Evolutionary conservation across 2,113 vertebrate species (phyloP).

Genomic region (Pholis gunnellus): DNA sequence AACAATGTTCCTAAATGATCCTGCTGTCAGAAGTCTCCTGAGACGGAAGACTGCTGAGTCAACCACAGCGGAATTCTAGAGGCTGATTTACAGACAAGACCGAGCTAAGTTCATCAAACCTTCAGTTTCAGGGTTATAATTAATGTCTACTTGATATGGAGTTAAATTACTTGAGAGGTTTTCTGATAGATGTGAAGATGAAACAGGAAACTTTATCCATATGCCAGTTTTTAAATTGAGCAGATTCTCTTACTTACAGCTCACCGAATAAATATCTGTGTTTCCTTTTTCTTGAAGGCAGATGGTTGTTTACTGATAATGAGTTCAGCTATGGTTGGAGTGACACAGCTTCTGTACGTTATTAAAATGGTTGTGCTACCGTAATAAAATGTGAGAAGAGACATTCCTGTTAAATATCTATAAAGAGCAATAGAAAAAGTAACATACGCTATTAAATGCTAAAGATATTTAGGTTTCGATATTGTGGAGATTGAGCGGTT

Average conservation of each 20-base stretch:
- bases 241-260: background rate
- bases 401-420: background rate
- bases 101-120: background rate
- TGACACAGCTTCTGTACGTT: background rate
- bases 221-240: background rate
- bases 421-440: background rate
- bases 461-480: background rate
- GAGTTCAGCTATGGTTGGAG: background rate
- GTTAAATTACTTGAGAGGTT: background rate
- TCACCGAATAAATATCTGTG: background rate
- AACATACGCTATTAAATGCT: background rate
- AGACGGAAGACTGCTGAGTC: background rate
- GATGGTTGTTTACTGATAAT: background rate
- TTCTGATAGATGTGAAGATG: background rate
- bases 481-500: background rate
- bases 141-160: background rate
- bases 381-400: background rate
- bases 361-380: background rate
- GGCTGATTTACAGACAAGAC: background rate
- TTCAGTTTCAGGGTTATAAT: background rate
- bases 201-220: background rate
- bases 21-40: background rate
- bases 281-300: background rate
- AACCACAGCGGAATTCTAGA: background rate
- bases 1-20: background rate